Evolutionary conservation across 1,140 invertebrate genomes (phyloP).

Genomic region (Portunus trituberculatus): DNA sequence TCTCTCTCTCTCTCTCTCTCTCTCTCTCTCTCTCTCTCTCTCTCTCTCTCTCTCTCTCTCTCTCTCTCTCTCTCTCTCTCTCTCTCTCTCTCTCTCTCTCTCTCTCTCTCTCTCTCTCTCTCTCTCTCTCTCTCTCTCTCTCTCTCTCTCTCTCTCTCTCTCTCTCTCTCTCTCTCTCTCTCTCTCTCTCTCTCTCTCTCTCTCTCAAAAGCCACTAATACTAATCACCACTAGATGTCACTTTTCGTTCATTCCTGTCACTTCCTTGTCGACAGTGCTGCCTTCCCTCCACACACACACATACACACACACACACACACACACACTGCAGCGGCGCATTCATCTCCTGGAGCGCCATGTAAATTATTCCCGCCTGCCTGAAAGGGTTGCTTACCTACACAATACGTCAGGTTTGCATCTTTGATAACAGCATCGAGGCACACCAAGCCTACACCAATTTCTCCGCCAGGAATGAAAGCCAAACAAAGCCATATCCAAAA

Average conservation of each 20-base stretch:
- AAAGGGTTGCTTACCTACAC: slow-evolving; percentile 1
- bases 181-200: not conserved
- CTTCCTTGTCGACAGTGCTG: not conserved
- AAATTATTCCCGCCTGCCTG: not conserved
- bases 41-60: no score
- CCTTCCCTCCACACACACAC: not conserved
- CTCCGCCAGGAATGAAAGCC: not conserved
- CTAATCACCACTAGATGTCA: no score
- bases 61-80: not conserved
- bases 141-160: not conserved
- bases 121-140: not conserved
- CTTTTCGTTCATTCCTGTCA: not conserved
- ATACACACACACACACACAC: not conserved
- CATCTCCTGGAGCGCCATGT: not conserved
- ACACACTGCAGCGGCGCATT: not conserved
- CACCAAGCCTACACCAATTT: not conserved
- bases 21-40: no score
- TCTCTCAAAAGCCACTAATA: not conserved
- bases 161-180: not conserved
- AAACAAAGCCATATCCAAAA: not conserved
- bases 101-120: no score
- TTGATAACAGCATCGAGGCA: not conserved
- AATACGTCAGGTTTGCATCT: not conserved
- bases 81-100: slow-evolving; percentile 30
- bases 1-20: no score